Conservation (phyloP, 1,140 invertebrate genomes). For the Drosophila sp. region DNA sequence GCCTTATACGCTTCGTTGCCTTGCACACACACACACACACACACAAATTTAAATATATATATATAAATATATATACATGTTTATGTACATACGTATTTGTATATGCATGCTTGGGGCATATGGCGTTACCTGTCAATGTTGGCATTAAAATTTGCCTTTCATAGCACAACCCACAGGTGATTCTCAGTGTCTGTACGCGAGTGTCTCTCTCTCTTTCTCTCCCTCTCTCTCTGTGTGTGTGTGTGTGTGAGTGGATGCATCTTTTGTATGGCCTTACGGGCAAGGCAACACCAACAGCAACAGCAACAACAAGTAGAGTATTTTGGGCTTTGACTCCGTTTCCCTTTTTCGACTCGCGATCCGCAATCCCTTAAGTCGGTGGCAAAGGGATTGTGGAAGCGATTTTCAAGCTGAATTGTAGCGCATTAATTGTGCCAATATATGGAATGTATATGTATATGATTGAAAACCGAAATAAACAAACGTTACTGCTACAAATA, state of each 20-base stretch:
- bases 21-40: slow-evolving; percentile 23
- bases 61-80: slow-evolving; percentile 1
- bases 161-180: slow-evolving; percentile 62
- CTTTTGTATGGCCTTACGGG: slow-evolving; percentile 33
- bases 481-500: no score
- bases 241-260: not conserved
- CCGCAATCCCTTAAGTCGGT: not conserved
- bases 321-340: slow-evolving; percentile 28
- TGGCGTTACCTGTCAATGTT: slow-evolving; percentile 72
- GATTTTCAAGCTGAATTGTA: slow-evolving; percentile 67
- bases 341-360: slow-evolving; percentile 11
- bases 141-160: slow-evolving; percentile 81
- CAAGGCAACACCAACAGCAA: slow-evolving; percentile 30
- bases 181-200: not conserved
- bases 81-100: slow-evolving; percentile 6
- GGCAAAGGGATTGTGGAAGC: slow-evolving; percentile 2
- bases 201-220: no score
- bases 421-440: slow-evolving; percentile 58
- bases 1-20: slow-evolving; percentile 74
- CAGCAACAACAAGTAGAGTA: slow-evolving; percentile 8
- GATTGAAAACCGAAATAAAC: slow-evolving; percentile 1
- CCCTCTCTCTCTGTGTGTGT: no score
- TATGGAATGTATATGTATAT: not conserved
- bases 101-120: slow-evolving; percentile 30
- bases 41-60: slow-evolving; percentile 22